A percentile compares a stretch with the other conserved stretches of the same genome.
phyloP scores from a whole-genome alignment of 2,888 invertebrate species.

The Ophioninae sp. region DNA sequence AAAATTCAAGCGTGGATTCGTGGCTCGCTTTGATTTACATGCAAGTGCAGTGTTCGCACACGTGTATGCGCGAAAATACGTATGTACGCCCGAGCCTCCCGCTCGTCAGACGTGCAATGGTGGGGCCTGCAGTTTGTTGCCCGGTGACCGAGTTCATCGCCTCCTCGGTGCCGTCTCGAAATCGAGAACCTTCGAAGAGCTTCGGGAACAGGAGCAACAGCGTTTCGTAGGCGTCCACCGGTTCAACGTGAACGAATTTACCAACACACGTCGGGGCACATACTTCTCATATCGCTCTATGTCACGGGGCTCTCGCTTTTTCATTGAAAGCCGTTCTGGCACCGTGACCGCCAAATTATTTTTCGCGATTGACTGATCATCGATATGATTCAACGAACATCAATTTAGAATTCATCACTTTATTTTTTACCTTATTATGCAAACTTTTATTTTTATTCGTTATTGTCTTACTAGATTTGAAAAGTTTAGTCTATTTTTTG shows the following conservation, averaged over 20 bases:
- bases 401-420: background rate
- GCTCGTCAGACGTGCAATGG: constrained; percentile 25
- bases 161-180: constrained; percentile 74
- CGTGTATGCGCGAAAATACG: constrained; percentile 15
- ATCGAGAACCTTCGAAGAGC: constrained; percentile 77
- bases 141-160: constrained; percentile 81
- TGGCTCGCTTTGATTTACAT: constrained; percentile 36
- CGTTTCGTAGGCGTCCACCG: constrained; percentile 48
- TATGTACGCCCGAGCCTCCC: constrained; percentile 16
- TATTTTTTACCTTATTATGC: too few relatives aligned
- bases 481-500: too few relatives aligned
- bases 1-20: background rate
- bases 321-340: constrained; percentile 67
- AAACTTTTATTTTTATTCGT: too few relatives aligned
- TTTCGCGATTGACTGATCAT: constrained; percentile 24
- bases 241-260: background rate
- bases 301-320: constrained; percentile 74
- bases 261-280: background rate
- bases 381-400: background rate
- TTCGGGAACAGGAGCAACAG: constrained; percentile 34
- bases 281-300: constrained; percentile 5
- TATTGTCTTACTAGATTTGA: too few relatives aligned
- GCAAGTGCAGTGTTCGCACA: constrained; percentile 30
- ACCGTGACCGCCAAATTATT: constrained; percentile 57
- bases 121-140: constrained; percentile 79